Base-by-base conservation (phyloP, 2,888 invertebrate species). In the Cantharis rustica region DNA sequence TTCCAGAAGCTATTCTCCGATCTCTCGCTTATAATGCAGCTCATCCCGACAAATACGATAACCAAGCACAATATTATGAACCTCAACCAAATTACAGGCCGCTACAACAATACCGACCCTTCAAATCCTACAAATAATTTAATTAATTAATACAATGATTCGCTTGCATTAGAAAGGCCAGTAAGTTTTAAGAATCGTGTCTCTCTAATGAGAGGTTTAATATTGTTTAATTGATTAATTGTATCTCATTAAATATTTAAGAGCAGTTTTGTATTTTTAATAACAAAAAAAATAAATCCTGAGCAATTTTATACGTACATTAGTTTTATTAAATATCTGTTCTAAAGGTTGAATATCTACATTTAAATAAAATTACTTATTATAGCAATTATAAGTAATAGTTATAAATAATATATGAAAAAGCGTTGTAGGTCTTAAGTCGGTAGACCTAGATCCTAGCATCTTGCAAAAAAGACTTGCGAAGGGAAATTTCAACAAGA, bases 1-100 rank as follows among this genome's bases (percentile, higher is more conserved):
- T 95, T 81, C 94, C 95, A 27, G 92, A 91, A 85, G 93, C 92
- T 63, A 93, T 93, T 83, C 91, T 92, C 85, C 90, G 91, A 88
- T 91, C 89, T 79, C 81, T 90, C 76, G 85, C 87, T 2, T 75
- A 84, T 26, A 85, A 85, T 26, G 81, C 84, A 10, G 81, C 81
- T 11, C 79, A 81, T 68, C 78, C 79, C 1, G 64, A 66, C 10
- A 66, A 66, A 23, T 66, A 20, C 20, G 64, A 69, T 15, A 69
- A 23, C 17, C 64, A 66, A 66, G 23, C n/a, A 66, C 64, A 66
- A 20, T 66, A 27, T 27, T 27, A 66, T 1, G 16, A 66, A 13
- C 64, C 64, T 5, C 16, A 66, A 66, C 64, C 64, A 20, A 20
- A 17, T 23, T 17, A 20, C 64, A n/a, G 23, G 16, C 64, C 64